These are phyloP conservation scores for Drosophila imparisetae DNA, from an alignment of 2,888 invertebrate species.

Conservation along the genomic window DNA sequence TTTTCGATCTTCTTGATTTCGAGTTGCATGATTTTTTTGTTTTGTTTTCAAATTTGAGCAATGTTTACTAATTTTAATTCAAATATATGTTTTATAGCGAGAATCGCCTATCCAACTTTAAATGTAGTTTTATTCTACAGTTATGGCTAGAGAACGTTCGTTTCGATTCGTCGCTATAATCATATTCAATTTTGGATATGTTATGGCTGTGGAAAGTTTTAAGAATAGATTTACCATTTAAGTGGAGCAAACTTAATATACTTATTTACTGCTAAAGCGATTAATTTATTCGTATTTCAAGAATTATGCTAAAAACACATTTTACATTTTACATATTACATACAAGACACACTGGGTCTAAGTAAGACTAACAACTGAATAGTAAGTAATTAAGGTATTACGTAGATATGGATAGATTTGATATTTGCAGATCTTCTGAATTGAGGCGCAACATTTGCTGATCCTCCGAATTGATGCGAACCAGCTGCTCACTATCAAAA, in stretches of 20 bases:
- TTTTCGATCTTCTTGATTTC: conserved; percentile 9
- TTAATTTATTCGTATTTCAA: conserved; percentile 68
- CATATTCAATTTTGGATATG: too few species aligned
- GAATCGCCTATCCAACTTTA: background rate
- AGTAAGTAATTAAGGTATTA: conserved; percentile 52
- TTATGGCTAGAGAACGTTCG: too few species aligned
- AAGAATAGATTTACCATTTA: background rate
- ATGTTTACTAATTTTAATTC: conserved; percentile 1
- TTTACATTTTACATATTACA: conserved; percentile 32
- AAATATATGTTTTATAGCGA: background rate
- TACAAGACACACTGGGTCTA: conserved; percentile 37
- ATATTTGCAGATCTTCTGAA: conserved; percentile 85
- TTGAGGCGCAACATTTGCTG: conserved; percentile 85
- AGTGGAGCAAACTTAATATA: background rate
- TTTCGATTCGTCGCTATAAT: too few species aligned
- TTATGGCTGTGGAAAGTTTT: too few species aligned
- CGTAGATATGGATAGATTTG: conserved; percentile 85
- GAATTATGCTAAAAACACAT: conserved; percentile 66
- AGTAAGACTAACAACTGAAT: conserved; percentile 40
- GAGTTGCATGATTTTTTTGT: conserved; percentile 6
- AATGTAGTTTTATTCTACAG: too few species aligned
- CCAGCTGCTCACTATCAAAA: conserved; percentile 85
- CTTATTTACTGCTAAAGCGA: conserved; percentile 48
- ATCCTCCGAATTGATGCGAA: conserved; percentile 86
- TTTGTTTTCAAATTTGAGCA: conserved; percentile 1